A percentile compares a stretch with the other conserved stretches of the same genome.
phyloP scores from a whole-genome alignment of 2,113 vertebrate species.

The Anser cygnoides region DNA sequence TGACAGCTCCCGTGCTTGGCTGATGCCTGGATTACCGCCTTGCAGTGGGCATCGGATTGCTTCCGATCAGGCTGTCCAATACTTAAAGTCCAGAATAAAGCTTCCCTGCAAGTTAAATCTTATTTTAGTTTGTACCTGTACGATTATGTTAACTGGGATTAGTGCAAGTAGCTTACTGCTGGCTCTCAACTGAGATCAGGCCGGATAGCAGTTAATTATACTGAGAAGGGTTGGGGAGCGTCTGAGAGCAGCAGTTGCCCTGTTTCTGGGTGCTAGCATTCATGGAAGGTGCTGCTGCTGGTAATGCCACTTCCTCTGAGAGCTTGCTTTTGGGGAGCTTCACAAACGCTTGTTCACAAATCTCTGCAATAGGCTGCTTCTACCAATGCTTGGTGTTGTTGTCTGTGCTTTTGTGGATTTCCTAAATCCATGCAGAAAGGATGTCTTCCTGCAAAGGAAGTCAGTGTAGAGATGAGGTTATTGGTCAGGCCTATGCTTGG shows the following conservation, averaged over 20 bases:
- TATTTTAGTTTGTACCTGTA: neutral
- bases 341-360: neutral
- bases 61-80: neutral
- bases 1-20: neutral
- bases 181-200: neutral
- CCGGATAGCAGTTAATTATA: neutral
- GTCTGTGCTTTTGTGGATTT: neutral
- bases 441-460: neutral
- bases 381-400: neutral
- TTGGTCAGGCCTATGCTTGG: neutral
- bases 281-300: too few species aligned
- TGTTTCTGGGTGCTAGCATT: too few species aligned
- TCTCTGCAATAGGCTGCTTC: neutral
- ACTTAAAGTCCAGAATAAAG: neutral
- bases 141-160: neutral
- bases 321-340: neutral
- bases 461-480: neutral
- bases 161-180: neutral
- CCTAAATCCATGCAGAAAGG: neutral
- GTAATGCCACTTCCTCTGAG: too few species aligned
- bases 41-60: neutral
- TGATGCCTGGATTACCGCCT: fast-evolving
- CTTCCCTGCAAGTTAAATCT: neutral
- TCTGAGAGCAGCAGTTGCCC: too few species aligned
- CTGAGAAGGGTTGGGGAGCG: neutral